These are phyloP conservation scores for Ptiloglossa arizonensis DNA, from an alignment of 1,140 invertebrate species.

Conservation along the genomic window DNA sequence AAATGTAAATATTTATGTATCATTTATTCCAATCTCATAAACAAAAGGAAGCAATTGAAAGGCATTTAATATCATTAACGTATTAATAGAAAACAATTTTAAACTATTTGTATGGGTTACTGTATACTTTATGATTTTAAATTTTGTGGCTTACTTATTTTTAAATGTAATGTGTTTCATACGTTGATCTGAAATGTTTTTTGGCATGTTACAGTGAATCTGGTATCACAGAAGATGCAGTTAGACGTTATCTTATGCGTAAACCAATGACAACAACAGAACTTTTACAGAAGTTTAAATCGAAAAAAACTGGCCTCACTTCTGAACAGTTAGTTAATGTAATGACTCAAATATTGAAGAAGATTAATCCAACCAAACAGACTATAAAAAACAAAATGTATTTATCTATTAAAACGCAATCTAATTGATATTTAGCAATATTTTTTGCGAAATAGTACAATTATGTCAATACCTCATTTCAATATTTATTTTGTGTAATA, in stretches of 20 bases:
- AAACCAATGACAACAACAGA: constrained; percentile 99
- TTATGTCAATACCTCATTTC: neutral
- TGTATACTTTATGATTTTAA: no score
- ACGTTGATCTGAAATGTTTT: constrained; percentile 5
- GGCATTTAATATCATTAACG: no score
- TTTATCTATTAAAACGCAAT: constrained; percentile 89
- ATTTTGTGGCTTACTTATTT: neutral
- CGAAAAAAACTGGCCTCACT: constrained; percentile 94
- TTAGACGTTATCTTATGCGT: constrained; percentile 94
- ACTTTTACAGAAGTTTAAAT: constrained; percentile 96
- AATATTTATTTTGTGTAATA: constrained; percentile 2
- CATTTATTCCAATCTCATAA: no score
- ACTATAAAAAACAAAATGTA: constrained; percentile 98
- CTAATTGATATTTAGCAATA: constrained; percentile 51
- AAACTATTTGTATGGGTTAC: neutral
- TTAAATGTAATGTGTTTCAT: no score
- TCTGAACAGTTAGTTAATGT: constrained; percentile 94
- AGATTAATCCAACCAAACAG: constrained; percentile 96
- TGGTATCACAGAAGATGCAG: constrained; percentile 96
- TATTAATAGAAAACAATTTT: no score
- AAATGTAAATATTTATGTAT: no score
- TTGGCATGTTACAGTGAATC: constrained; percentile 85
- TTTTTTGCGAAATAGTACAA: neutral
- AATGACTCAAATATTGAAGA: constrained; percentile 97
- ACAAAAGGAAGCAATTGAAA: no score